These are phyloP conservation scores for Cheirogaleus medius DNA, from an alignment of 2,113 vertebrate genomes.

Conservation along the genomic window DNA sequence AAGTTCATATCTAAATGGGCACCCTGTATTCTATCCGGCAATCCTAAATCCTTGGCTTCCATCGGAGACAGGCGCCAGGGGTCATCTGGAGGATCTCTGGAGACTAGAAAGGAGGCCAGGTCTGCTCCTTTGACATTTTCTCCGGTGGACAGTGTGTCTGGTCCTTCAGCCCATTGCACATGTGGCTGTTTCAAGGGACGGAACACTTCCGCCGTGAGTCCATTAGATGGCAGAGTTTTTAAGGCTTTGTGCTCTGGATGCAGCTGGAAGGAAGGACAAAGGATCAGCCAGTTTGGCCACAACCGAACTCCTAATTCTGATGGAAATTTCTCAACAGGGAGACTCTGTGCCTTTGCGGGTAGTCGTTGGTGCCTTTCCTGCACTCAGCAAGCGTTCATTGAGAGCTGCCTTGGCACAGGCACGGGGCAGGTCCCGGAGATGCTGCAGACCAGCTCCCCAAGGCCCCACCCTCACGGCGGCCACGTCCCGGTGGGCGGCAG, in stretches of 20 bases:
- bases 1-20: background rate
- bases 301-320: background rate
- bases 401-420: background rate
- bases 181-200: background rate
- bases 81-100: background rate
- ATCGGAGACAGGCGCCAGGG: fast-evolving
- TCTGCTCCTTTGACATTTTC: fast-evolving
- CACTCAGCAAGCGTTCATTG: background rate
- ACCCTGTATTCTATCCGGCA: no score
- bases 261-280: background rate
- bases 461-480: fast-evolving
- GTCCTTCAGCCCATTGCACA: background rate
- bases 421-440: background rate
- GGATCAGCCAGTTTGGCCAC: background rate
- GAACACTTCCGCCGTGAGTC: background rate
- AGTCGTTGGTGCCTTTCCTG: background rate
- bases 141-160: fast-evolving
- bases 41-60: background rate
- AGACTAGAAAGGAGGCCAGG: background rate
- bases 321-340: background rate
- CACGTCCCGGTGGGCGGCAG: fast-evolving
- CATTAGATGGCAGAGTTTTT: constrained; percentile 54
- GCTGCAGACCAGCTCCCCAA: fast-evolving
- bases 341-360: no score
- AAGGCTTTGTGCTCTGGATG: background rate